A percentile compares a stretch with the other conserved stretches of the same genome.
Evolutionary conservation across 2,113 vertebrate species (phyloP).

Genomic region (Tupaia tana): DNA sequence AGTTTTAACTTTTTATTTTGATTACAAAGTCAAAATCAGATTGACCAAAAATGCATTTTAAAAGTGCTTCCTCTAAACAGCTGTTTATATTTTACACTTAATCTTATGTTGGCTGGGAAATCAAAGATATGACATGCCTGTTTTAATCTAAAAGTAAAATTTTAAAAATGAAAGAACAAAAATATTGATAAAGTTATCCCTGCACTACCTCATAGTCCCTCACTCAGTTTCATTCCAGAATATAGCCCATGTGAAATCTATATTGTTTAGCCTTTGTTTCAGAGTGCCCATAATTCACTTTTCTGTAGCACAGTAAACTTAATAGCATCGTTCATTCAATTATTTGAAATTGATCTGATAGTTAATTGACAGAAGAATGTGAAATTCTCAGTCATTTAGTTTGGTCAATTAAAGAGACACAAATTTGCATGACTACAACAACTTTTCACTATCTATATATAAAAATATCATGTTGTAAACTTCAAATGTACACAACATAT

Average conservation of each 20-base stretch:
- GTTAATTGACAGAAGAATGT: not conserved
- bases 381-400: constrained; percentile 15
- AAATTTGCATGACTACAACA: not conserved
- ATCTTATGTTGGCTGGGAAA: not conserved
- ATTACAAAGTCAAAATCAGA: constrained; percentile 8
- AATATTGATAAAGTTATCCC: not conserved
- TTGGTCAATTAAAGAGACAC: not conserved
- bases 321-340: constrained; percentile 11
- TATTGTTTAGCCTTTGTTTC: not conserved
- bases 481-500: not conserved
- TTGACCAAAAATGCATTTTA: constrained; percentile 21
- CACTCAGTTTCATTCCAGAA: not conserved
- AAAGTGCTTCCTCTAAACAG: not conserved
- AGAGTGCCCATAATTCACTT: not conserved
- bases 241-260: not conserved
- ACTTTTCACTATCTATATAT: not conserved
- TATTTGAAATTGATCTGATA: not conserved
- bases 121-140: not conserved
- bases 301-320: not conserved
- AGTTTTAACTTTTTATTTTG: constrained; percentile 32
- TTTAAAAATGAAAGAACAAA: constrained; percentile 32
- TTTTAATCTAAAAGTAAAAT: constrained; percentile 35
- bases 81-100: not conserved
- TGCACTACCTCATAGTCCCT: not conserved
- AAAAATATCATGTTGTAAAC: not conserved